Percentiles rank a stretch among this genome's conserved stretches.
Conservation (phyloP, 2,113 vertebrate genomes). For the Apodemus speciosus region DNA sequence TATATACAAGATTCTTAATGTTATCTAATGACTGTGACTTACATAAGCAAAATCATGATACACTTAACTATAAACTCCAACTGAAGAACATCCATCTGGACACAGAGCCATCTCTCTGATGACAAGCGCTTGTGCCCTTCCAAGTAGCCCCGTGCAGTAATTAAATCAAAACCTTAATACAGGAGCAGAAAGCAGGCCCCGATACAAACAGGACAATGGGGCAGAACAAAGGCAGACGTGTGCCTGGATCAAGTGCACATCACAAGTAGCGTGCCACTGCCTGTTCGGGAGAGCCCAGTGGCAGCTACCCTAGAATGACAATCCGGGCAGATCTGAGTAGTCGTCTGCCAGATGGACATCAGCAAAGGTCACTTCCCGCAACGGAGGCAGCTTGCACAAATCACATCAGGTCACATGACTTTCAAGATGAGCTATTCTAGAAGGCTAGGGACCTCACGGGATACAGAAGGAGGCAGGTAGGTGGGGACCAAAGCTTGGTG, state of each 20-base stretch:
- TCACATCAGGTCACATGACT: neutral
- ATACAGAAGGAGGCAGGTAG: neutral
- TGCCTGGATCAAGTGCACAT: neutral
- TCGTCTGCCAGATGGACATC: neutral
- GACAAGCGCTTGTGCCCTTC: neutral
- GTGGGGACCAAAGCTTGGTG: neutral
- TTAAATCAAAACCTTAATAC: neutral
- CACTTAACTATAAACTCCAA: neutral
- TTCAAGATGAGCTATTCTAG: neutral
- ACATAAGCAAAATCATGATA: slow-evolving; percentile 29
- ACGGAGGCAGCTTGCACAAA: neutral
- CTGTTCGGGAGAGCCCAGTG: neutral
- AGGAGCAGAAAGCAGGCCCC: neutral
- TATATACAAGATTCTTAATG: neutral
- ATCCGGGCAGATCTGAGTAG: neutral
- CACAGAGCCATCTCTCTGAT: neutral
- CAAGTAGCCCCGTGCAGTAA: slow-evolving; percentile 2
- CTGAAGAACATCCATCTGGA: neutral
- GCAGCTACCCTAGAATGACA: neutral
- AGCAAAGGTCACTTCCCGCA: neutral
- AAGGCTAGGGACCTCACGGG: neutral
- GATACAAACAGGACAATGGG: neutral
- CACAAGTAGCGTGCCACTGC: neutral
- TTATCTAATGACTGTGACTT: neutral
- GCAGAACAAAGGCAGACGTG: neutral